Evolutionary conservation across 2,113 vertebrate genomes (phyloP).

Genomic region (Electrona antarctica): DNA sequence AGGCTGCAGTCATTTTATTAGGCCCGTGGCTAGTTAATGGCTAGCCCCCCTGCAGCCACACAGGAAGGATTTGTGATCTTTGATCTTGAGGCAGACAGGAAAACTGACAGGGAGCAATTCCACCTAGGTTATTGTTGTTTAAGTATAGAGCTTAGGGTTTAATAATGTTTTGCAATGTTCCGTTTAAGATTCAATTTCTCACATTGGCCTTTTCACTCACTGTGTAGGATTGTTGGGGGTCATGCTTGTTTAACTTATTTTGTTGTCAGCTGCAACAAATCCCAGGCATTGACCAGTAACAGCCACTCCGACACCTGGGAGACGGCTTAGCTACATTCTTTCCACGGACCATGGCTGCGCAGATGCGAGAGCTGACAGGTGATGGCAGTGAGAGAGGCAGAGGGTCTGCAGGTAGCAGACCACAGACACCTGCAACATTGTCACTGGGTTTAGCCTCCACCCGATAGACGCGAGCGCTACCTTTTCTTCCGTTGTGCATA

Average conservation of each 20-base stretch:
- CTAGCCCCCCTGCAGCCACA: neutral
- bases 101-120: neutral
- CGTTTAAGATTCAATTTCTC: no score
- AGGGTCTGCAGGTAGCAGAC: slow-evolving; percentile 14
- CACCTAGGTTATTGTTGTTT: neutral
- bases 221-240: no score
- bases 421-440: neutral
- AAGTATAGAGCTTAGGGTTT: neutral
- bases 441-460: no score
- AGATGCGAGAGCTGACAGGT: slow-evolving; percentile 27
- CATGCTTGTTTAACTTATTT: no score
- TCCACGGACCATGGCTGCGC: neutral
- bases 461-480: no score
- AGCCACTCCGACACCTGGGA: neutral
- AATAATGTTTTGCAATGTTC: neutral
- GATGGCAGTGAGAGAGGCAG: slow-evolving; percentile 25
- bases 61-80: slow-evolving; percentile 27
- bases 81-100: neutral
- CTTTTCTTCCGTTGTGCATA: no score
- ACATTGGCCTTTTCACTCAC: no score
- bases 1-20: slow-evolving; percentile 23
- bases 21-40: slow-evolving; percentile 19
- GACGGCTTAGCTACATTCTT: slow-evolving; percentile 16
- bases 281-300: neutral
- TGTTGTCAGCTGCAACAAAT: no score